Percentiles rank a stretch among this genome's conserved stretches.
Conservation (phyloP, 2,113 vertebrate genomes). For the Bubo scandiacus region DNA sequence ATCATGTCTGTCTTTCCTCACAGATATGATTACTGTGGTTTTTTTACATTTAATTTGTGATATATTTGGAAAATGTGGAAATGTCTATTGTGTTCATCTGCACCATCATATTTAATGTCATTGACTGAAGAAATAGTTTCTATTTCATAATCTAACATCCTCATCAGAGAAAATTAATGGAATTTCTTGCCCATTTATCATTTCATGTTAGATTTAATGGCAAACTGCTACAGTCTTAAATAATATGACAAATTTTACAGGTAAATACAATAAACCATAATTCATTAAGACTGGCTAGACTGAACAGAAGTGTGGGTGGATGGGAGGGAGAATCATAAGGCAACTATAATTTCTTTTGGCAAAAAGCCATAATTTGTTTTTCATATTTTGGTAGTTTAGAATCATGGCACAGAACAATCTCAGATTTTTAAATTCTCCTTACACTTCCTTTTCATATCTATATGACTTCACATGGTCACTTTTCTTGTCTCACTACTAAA, state of each 20-base stretch:
- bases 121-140: background rate
- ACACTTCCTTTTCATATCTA: background rate
- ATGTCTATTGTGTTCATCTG: background rate
- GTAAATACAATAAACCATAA: background rate
- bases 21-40: rapidly evolving
- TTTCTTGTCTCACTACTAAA: background rate
- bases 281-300: background rate
- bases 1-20: background rate
- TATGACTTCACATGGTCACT: background rate
- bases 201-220: background rate
- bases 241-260: background rate
- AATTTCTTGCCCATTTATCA: background rate
- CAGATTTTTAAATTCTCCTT: background rate
- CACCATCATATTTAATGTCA: background rate
- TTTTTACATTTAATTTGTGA: background rate
- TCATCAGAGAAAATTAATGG: background rate
- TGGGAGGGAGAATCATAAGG: background rate
- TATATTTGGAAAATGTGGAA: background rate
- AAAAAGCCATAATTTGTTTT: background rate
- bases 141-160: background rate
- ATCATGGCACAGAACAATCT: background rate
- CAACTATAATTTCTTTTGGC: background rate
- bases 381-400: background rate
- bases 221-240: background rate
- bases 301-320: background rate